Percentiles rank a stretch among this genome's conserved stretches.
These are phyloP conservation scores for Spinus olivaceus DNA, from an alignment of 2,797 vertebrate species.

Conservation along the genomic window DNA sequence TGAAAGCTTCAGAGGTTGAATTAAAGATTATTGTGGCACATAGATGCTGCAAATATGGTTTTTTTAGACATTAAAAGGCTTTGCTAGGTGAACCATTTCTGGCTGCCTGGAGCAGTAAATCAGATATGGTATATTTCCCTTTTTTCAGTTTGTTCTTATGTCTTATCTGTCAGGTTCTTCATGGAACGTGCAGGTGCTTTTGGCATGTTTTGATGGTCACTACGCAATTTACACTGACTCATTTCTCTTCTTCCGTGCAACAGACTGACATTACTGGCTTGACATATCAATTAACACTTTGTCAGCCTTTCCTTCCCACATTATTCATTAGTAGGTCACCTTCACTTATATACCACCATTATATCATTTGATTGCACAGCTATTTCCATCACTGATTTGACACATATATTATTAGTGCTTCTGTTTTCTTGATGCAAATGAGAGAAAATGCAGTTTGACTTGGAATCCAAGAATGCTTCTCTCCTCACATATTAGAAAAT, in stretches of 20 bases:
- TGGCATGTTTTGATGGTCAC: slow-evolving; percentile 8
- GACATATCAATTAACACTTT: slow-evolving; percentile 51
- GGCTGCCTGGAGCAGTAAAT: not conserved
- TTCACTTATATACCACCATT: slow-evolving; percentile 27
- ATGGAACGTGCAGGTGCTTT: not conserved
- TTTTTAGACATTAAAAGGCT: not conserved
- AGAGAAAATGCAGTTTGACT: not conserved
- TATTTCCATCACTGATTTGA: slow-evolving; percentile 35
- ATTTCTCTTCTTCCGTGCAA: slow-evolving; percentile 1
- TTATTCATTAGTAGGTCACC: slow-evolving; percentile 37
- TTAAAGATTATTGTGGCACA: not conserved
- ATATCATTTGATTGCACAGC: slow-evolving; percentile 31
- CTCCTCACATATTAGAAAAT: not conserved
- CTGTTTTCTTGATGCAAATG: slow-evolving; percentile 23
- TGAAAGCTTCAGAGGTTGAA: not conserved
- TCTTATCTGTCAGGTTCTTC: not conserved
- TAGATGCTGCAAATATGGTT: not conserved
- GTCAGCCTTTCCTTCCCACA: slow-evolving; percentile 18
- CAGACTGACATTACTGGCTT: slow-evolving; percentile 15
- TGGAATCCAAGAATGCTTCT: not conserved
- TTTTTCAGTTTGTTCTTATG: not conserved
- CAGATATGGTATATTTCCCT: not conserved
- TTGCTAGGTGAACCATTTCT: not conserved
- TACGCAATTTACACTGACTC: not conserved
- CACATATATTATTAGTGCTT: not conserved